Conservation (phyloP, 1,140 invertebrate genomes). For the Drosophila seguyi region DNA sequence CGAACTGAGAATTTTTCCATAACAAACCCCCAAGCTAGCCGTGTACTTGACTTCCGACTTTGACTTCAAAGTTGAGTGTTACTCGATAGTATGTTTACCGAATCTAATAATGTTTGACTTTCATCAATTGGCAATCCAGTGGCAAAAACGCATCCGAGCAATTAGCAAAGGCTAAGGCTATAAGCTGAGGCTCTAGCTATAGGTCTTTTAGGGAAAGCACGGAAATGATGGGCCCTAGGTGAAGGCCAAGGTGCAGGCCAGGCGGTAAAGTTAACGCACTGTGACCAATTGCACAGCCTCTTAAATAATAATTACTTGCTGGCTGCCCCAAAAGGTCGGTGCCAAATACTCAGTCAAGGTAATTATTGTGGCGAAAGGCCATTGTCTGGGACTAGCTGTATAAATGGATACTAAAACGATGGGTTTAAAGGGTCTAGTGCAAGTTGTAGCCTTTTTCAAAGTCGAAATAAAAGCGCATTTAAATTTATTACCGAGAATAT, state of each 20-base stretch:
- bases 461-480: not conserved
- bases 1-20: slow-evolving; percentile 8
- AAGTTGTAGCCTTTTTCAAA: slow-evolving; percentile 6
- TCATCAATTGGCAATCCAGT: slow-evolving; percentile 19
- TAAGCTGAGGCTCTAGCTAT: not conserved
- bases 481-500: not conserved
- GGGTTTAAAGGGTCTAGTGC: slow-evolving; percentile 2
- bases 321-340: slow-evolving; percentile 17
- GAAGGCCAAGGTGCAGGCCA: slow-evolving; percentile 15
- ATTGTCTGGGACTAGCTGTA: slow-evolving; percentile 9
- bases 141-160: slow-evolving; percentile 3
- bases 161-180: slow-evolving; percentile 7
- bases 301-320: slow-evolving; percentile 37
- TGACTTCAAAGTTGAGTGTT: slow-evolving; percentile 21
- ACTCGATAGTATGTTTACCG: slow-evolving; percentile 19
- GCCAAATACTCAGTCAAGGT: slow-evolving; percentile 22
- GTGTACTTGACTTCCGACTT: slow-evolving; percentile 45
- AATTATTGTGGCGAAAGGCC: not conserved
- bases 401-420: slow-evolving; percentile 12
- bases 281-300: slow-evolving; percentile 25
- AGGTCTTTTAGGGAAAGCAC: not conserved
- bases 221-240: not conserved
- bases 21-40: not conserved
- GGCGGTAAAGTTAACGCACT: slow-evolving; percentile 33
- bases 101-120: slow-evolving; percentile 33